These are phyloP conservation scores for Onychostruthus taczanowskii DNA, from an alignment of 2,113 vertebrate genomes.

Conservation along the genomic window DNA sequence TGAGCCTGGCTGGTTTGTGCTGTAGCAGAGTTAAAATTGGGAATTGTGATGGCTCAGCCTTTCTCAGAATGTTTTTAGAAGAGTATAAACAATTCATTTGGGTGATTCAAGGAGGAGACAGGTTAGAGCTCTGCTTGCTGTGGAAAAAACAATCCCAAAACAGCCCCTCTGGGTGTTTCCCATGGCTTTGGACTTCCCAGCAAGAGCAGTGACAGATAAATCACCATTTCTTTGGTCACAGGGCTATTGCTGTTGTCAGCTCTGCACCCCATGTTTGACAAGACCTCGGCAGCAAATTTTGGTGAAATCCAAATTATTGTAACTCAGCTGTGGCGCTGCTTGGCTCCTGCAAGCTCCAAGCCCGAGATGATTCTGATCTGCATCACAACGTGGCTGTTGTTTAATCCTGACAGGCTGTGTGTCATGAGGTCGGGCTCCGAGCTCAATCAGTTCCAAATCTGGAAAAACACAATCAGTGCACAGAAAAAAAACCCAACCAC, in stretches of 20 bases:
- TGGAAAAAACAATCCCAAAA: neutral
- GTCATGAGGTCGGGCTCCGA: neutral
- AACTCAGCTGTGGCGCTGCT: neutral
- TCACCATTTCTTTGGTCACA: neutral
- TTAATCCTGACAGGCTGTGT: neutral
- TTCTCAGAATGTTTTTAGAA: neutral
- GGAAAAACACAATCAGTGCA: slow-evolving; percentile 14
- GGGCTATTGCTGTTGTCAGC: neutral
- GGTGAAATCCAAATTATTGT: neutral
- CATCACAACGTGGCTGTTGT: neutral
- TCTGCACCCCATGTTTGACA: rapidly evolving
- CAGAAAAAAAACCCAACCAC: neutral
- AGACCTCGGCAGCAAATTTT: neutral
- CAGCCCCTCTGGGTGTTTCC: neutral
- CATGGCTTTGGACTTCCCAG: neutral
- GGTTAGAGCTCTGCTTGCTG: neutral
- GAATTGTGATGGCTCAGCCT: neutral
- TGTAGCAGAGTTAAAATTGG: neutral
- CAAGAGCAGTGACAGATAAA: neutral
- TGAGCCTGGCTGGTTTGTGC: neutral
- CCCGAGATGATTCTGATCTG: neutral
- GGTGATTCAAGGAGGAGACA: neutral
- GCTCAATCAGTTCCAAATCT: slow-evolving; percentile 14
- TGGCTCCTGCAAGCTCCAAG: neutral
- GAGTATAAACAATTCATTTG: neutral